These are phyloP conservation scores for Craseonycteris thonglongyai DNA, from an alignment of 2,113 vertebrate genomes.

Conservation along the genomic window DNA sequence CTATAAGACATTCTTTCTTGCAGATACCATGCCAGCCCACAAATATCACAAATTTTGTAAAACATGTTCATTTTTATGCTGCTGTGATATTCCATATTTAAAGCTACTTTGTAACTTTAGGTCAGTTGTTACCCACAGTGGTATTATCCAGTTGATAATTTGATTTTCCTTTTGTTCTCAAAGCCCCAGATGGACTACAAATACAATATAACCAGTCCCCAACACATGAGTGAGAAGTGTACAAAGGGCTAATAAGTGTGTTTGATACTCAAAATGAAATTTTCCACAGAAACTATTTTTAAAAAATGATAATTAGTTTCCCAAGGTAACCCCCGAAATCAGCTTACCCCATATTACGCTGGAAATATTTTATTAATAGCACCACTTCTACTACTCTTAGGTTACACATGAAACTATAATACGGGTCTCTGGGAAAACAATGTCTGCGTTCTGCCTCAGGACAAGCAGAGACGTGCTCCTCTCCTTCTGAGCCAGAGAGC, in stretches of 20 bases:
- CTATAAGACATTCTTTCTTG: not conserved
- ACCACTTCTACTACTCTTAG: not conserved
- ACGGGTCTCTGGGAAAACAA: not conserved
- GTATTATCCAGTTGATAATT: slow-evolving; percentile 36
- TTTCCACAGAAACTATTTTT: not conserved
- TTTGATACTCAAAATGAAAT: slow-evolving; percentile 1
- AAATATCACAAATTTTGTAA: not conserved
- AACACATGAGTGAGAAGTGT: not conserved
- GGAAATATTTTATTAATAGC: not conserved
- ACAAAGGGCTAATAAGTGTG: not conserved
- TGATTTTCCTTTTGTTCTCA: slow-evolving; percentile 48
- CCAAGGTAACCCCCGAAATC: not conserved
- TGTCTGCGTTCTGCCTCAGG: not conserved
- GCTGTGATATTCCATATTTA: not conserved
- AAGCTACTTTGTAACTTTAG: slow-evolving; percentile 29
- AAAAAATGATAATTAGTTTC: not conserved
- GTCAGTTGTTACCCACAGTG: slow-evolving; percentile 27
- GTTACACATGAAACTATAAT: not conserved
- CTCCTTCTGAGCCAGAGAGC: not conserved
- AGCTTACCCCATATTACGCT: not conserved
- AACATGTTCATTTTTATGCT: slow-evolving; percentile 32
- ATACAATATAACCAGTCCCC: not conserved
- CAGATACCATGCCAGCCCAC: not conserved
- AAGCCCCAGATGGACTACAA: slow-evolving; percentile 16
- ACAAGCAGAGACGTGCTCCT: not conserved